Evolutionary conservation across 2,888 invertebrate species (phyloP).

Genomic region (Dione juno): DNA sequence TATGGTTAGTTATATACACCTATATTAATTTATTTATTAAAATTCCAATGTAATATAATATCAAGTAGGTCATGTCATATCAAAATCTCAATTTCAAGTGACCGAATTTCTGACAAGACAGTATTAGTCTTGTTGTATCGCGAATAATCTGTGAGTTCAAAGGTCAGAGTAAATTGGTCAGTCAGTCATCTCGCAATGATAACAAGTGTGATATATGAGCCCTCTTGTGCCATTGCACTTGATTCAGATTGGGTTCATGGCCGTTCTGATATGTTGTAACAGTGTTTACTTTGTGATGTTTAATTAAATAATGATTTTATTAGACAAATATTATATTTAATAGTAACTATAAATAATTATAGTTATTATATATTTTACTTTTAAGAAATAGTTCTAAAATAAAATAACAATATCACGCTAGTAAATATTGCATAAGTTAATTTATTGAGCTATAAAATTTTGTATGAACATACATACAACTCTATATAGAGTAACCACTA

Average conservation of each 20-base stretch:
- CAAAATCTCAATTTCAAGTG: conserved; percentile 23
- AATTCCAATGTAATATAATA: conserved; percentile 6
- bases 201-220: conserved; percentile 75
- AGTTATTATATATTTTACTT: too few relatives aligned
- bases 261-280: conserved; percentile 50
- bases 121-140: conserved; percentile 43
- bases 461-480: too few relatives aligned
- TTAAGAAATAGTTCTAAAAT: too few relatives aligned
- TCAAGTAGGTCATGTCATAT: conserved; percentile 9
- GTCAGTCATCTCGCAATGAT: conserved; percentile 65
- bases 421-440: too few relatives aligned
- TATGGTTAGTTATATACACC: background rate
- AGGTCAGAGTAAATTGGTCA: conserved; percentile 65
- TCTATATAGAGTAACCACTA: too few relatives aligned
- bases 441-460: too few relatives aligned
- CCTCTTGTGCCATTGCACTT: conserved; percentile 78
- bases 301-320: background rate
- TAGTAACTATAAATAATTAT: too few relatives aligned
- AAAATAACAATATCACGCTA: too few relatives aligned
- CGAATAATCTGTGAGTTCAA: conserved; percentile 47
- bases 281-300: background rate
- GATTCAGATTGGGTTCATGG: conserved; percentile 76
- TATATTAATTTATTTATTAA: background rate
- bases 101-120: conserved; percentile 28
- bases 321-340: background rate